Conservation (phyloP, 2,888 invertebrate species). For the Pantelozetes paolii region DNA sequence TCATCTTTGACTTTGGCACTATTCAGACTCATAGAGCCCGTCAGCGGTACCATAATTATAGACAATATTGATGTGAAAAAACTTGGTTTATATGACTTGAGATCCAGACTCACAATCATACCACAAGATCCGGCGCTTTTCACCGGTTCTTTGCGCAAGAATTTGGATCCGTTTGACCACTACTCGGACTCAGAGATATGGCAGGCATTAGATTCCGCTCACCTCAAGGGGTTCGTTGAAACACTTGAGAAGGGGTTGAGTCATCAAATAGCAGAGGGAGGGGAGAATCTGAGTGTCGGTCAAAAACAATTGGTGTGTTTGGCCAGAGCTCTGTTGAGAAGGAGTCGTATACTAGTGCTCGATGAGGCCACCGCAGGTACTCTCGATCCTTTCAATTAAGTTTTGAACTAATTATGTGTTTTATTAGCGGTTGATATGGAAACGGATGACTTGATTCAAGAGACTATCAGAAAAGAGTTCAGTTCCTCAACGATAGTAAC, state of each 20-base stretch:
- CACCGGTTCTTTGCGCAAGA: constrained; percentile 81
- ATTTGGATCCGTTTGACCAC: constrained; percentile 81
- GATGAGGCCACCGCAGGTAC: constrained; percentile 61
- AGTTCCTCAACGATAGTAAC: constrained; percentile 80
- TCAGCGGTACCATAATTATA: constrained; percentile 50
- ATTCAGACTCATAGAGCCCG: constrained; percentile 52
- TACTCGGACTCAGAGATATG: constrained; percentile 79
- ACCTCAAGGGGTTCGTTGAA: constrained; percentile 77
- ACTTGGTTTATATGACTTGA: constrained; percentile 51
- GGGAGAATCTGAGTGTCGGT: constrained; percentile 67
- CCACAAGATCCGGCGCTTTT: constrained; percentile 88
- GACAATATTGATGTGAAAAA: constrained; percentile 49
- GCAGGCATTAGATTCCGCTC: constrained; percentile 80
- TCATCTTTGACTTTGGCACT: constrained; percentile 51
- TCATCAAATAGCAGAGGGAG: constrained; percentile 83
- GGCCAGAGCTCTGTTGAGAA: constrained; percentile 55
- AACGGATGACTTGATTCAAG: constrained; percentile 60
- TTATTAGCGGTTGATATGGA: constrained; percentile 58
- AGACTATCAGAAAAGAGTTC: constrained; percentile 80
- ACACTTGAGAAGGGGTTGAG: constrained; percentile 70
- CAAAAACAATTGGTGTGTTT: constrained; percentile 57
- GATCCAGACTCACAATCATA: constrained; percentile 53
- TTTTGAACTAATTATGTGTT: too few relatives aligned
- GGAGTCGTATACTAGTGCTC: constrained; percentile 55
- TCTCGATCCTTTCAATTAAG: too few relatives aligned